Evolutionary conservation across 2,797 vertebrate species (phyloP), one percentile per base, ranked within the genome.

Genomic region (Sebastes trivittatus): DNA sequence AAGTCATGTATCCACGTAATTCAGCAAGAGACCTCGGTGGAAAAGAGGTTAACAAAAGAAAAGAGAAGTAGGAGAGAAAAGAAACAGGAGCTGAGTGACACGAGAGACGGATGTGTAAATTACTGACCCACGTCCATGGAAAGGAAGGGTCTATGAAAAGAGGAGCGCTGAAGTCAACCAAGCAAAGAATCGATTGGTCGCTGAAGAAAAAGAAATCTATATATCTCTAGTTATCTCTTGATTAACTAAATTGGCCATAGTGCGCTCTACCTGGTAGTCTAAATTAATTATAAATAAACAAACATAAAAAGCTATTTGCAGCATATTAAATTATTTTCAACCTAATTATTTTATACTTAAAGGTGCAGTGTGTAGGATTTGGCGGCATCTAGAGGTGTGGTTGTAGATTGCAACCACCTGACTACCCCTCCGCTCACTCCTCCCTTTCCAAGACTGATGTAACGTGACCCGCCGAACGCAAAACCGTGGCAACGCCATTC

Each of bases 91-190:
- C 22, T 30, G 30, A 68, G 27, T 56, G 66, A 63, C 49, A 83
- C 9, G 2, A 0, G 42, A 76, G 25, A 49, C 32, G 56, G 63
- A 6, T 29, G 42, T 32, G 46, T 58, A 60, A 65, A 85, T 62
- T 56, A 77, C 38, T 86, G 78, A 82, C 64, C 78, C 71, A 77
- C 61, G 82, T 91, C 66, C 30, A 67, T 29, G 38, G 8, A 30
- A 30, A 71, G 23, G 22, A 78, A 61, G 32, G 30, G 27, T 71
- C 69, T 73, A 42, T 42, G 29, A 81, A 75, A 86, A 65, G 49
- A 79, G 20, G 46, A 52, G 46, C 7, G 46, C 46, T 52, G 46
- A 20, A 52, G 46, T 52, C 46, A 52, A 52, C 7, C 46, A 52
- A 52, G 46, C 46, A 52, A 20, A 52, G 46, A n/a, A 52, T 52